Evolutionary conservation across 2,797 vertebrate species (phyloP).

Genomic region (Spondyliosoma cantharus): DNA sequence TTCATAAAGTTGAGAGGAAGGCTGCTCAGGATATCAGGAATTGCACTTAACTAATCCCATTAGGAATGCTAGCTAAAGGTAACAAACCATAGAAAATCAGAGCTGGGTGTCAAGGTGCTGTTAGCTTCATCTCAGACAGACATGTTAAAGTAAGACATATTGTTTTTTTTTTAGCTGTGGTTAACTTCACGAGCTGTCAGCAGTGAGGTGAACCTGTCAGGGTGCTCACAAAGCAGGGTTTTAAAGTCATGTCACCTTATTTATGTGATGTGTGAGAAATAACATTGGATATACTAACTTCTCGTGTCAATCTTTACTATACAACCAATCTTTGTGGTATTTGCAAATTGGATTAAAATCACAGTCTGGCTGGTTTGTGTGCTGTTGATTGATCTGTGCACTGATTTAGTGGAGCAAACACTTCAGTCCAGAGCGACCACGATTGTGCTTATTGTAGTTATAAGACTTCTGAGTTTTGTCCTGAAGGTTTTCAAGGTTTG

Average conservation of each 20-base stretch:
- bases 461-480: background rate
- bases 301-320: too few species aligned
- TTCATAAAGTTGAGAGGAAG: background rate
- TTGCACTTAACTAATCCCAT: constrained; percentile 8
- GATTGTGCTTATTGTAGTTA: background rate
- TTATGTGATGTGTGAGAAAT: background rate
- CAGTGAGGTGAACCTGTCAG: background rate
- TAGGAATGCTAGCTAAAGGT: background rate
- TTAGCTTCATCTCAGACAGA: too few species aligned
- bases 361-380: background rate
- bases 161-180: background rate
- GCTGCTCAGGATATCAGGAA: background rate
- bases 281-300: too few species aligned
- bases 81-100: too few species aligned
- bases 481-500: background rate
- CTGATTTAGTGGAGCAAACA: constrained; percentile 8
- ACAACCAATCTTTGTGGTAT: background rate
- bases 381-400: background rate
- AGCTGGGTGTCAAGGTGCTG: too few species aligned
- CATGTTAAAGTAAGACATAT: too few species aligned
- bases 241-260: background rate
- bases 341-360: background rate
- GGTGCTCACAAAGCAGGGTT: background rate
- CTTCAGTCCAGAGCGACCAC: background rate
- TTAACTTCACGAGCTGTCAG: background rate